phyloP scores from a whole-genome alignment of 1,140 invertebrate species.

The Portunus trituberculatus region DNA sequence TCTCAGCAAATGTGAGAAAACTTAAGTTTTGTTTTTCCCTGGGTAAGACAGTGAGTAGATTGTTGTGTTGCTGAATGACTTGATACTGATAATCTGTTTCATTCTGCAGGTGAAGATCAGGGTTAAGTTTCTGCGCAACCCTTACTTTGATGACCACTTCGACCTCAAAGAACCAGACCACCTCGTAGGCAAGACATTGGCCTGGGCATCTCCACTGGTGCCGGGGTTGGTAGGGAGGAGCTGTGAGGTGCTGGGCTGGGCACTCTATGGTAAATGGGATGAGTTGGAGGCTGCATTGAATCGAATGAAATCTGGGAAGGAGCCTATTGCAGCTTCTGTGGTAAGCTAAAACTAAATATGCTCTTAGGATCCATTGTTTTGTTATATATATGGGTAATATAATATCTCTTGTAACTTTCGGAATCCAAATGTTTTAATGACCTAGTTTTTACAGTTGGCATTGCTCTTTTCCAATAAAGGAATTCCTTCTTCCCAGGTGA shows the following conservation, averaged over 20 bases:
- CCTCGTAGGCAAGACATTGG: conserved; percentile 90
- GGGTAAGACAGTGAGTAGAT: not conserved
- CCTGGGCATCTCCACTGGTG: conserved; percentile 79
- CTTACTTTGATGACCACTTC: conserved; percentile 93
- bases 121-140: conserved; percentile 89
- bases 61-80: not conserved
- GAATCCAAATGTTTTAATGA: too few species aligned
- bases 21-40: too few species aligned
- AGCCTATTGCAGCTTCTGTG: conserved; percentile 47
- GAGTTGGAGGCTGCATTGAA: conserved; percentile 81
- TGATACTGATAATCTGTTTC: not conserved
- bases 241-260: conserved; percentile 86
- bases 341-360: conserved; percentile 24
- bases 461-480: too few species aligned
- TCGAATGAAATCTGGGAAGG: not conserved
- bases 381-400: too few species aligned
- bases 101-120: conserved; percentile 85
- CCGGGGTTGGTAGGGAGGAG: conserved; percentile 84
- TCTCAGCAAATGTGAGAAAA: too few species aligned
- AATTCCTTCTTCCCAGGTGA: not conserved
- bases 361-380: too few species aligned
- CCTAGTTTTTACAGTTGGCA: too few species aligned
- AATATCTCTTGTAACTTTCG: too few species aligned
- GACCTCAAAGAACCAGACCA: conserved; percentile 86
- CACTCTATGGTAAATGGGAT: conserved; percentile 86